A percentile compares a stretch with the other conserved stretches of the same genome.
Conservation (phyloP, 2,888 invertebrate species). For the Eupithecia inturbata region DNA sequence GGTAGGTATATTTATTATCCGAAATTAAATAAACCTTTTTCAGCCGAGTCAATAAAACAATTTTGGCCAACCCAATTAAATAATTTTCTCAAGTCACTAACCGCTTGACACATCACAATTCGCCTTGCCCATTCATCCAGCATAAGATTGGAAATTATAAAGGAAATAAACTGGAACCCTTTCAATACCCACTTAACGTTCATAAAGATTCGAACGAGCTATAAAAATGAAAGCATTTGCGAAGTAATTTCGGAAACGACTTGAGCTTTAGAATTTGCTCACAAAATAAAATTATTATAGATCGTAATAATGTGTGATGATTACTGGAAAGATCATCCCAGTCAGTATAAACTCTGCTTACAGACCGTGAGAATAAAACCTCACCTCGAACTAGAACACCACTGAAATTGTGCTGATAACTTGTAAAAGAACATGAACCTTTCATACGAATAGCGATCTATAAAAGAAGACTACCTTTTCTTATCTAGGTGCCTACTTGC, state of each 20-base stretch:
- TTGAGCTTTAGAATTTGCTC: slow-evolving; percentile 33
- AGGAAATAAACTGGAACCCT: slow-evolving; percentile 30
- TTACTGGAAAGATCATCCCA: not conserved
- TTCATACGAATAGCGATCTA: not conserved
- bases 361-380: not conserved
- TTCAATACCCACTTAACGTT: slow-evolving; percentile 33
- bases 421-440: not conserved
- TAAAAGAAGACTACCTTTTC: not conserved
- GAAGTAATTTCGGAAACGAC: slow-evolving; percentile 31
- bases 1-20: not conserved
- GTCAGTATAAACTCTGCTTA: not conserved
- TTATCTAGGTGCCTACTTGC: not conserved
- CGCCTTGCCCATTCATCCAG: slow-evolving; percentile 4
- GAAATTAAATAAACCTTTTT: not conserved
- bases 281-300: slow-evolving; percentile 33
- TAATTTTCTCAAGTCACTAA: slow-evolving; percentile 1
- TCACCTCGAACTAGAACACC: not conserved
- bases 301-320: slow-evolving; percentile 8
- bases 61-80: not conserved
- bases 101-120: not conserved
- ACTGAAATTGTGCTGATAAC: not conserved
- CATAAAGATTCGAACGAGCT: slow-evolving; percentile 30
- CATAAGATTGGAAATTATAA: slow-evolving; percentile 23
- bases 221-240: slow-evolving; percentile 33
- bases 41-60: not conserved